phyloP scores from a whole-genome alignment of 2,113 vertebrate genomes.

The Apeltes quadracus region DNA sequence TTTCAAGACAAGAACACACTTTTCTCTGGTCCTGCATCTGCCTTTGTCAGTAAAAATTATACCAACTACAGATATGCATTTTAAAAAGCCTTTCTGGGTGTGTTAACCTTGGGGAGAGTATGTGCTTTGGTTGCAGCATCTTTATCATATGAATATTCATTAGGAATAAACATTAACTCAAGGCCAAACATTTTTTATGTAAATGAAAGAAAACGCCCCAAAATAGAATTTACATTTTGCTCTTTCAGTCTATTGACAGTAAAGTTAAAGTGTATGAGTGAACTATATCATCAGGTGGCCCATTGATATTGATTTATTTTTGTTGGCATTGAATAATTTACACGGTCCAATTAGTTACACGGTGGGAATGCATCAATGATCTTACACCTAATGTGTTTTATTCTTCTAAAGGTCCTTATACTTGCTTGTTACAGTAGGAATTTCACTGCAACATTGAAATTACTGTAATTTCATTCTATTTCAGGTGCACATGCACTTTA shows the following conservation, averaged over 20 bases:
- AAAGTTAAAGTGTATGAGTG: background rate
- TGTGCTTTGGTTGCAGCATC: constrained; percentile 18
- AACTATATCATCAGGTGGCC: background rate
- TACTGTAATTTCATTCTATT: background rate
- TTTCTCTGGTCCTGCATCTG: background rate
- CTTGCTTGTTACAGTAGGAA: background rate
- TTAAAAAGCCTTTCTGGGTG: constrained; percentile 11
- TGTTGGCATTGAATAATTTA: too few relatives aligned
- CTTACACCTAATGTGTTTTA: background rate
- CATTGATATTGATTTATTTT: background rate
- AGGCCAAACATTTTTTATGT: constrained; percentile 28
- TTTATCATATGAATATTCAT: constrained; percentile 40
- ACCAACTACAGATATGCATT: constrained; percentile 3
- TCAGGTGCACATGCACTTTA: background rate
- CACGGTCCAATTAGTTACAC: too few relatives aligned
- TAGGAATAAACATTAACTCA: constrained; percentile 26
- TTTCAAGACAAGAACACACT: background rate
- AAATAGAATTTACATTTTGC: constrained; percentile 3
- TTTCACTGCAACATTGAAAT: background rate
- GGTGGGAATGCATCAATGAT: background rate
- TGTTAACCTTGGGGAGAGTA: constrained; percentile 28
- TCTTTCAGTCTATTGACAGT: background rate
- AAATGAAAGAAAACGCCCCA: constrained; percentile 1
- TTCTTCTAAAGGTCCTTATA: background rate
- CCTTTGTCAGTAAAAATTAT: background rate